Base-by-base conservation (phyloP, 2,113 vertebrate genomes). In the Scortum barcoo region DNA sequence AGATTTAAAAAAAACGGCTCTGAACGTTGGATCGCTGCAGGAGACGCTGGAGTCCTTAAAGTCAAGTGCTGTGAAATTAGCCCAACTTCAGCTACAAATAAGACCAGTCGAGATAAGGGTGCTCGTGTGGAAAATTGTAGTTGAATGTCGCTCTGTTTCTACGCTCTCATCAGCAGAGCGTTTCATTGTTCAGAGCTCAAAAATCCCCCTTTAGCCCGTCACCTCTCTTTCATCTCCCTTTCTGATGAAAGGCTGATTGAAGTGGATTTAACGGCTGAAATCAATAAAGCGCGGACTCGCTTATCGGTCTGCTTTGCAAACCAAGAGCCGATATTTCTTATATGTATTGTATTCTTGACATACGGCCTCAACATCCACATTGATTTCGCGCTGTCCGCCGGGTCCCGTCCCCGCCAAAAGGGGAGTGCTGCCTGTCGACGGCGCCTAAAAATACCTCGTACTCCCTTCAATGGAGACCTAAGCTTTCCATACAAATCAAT, bases 381-480 rank as follows among this genome's bases (percentile, higher is more conserved):
- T 17, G 84, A 88, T 91, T 69, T 40, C 8, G 3, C 36, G 50
- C 72, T 83, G 11, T 77, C 62, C 53, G 75, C 67, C 84, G 68
- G 71, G 44, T 72, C 58, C 66, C 51, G 5, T 60, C 81, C 65
- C 68, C 40, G 0, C 81, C 14, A 57, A 14, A 54, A n/a, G n/a
- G 63, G 61, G 54, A 81, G 50, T 28, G 6, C 62, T 51, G 80
- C 76, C 75, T 13, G 68, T 83, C 30, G 63, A 73, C 80, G 11
- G 30, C 0, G 2, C 30, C 87, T 88, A 88, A 89, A 89, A 90
- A 86, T 90, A 91, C 2, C 67, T 53, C 63, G 48, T 24, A 4
- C 30, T 76, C 20, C 8, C 72, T 66, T 84, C 78, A 57, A 5
- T 33, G 66, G 62, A 86, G 80, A 86, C 79, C 26, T 46, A 17